Percentiles rank a stretch among this genome's conserved stretches.
phyloP scores from a whole-genome alignment of 2,797 vertebrate species.

The Epinephelus awoara region DNA sequence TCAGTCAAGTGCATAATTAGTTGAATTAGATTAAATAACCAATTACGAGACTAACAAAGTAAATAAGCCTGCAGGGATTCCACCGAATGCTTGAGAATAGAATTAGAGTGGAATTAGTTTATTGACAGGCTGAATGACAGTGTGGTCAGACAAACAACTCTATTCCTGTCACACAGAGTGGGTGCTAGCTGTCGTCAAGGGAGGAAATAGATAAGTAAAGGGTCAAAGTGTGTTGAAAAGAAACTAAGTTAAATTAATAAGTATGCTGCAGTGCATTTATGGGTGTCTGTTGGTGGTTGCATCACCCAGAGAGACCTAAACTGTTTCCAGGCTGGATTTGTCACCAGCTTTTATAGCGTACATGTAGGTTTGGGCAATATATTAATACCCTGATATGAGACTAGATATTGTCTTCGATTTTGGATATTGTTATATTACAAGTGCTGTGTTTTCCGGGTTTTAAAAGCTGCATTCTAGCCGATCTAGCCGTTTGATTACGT shows the following conservation, averaged over 20 bases:
- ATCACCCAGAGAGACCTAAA: too few species aligned
- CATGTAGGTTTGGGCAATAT: too few species aligned
- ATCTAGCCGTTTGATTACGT: too few species aligned
- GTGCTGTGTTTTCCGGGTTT: too few species aligned
- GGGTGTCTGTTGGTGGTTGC: not conserved
- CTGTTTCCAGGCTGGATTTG: too few species aligned
- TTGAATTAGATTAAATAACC: slow-evolving; percentile 87
- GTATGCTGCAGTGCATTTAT: not conserved
- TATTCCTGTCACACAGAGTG: slow-evolving; percentile 57
- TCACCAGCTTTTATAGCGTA: too few species aligned
- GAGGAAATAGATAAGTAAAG: slow-evolving; percentile 30
- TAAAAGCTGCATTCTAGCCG: too few species aligned
- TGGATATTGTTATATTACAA: too few species aligned
- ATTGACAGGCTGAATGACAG: slow-evolving; percentile 83
- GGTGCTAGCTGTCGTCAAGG: slow-evolving; percentile 32
- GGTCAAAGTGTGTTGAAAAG: slow-evolving; percentile 18
- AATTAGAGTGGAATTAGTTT: slow-evolving; percentile 84
- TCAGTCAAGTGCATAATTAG: slow-evolving; percentile 84
- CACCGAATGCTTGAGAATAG: slow-evolving; percentile 78
- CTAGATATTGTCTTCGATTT: too few species aligned
- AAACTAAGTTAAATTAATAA: not conserved
- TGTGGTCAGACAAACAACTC: slow-evolving; percentile 68
- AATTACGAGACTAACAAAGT: slow-evolving; percentile 87
- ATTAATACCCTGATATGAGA: too few species aligned
- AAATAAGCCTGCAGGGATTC: slow-evolving; percentile 84